phyloP scores from a whole-genome alignment of 64 coral and sea anemone species.

The Trachythela sp. region DNA sequence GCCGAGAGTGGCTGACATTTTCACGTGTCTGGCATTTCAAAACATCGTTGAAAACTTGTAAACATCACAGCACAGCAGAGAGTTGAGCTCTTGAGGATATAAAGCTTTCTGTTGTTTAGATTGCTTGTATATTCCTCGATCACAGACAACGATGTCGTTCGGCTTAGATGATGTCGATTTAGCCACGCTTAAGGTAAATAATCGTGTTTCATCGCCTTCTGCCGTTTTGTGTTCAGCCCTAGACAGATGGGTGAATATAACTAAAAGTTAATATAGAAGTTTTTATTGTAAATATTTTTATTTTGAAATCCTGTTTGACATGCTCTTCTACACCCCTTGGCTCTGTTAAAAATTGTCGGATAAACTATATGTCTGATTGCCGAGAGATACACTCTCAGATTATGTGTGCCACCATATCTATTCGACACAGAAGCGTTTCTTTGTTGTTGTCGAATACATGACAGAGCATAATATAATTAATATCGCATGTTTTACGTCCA shows the following conservation, averaged over 20 bases:
- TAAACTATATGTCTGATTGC: neutral
- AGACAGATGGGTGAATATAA: neutral
- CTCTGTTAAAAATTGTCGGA: neutral
- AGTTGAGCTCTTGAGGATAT: neutral
- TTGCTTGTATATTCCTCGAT: neutral
- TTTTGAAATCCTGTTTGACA: neutral
- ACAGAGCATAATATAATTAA: neutral
- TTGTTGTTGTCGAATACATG: neutral
- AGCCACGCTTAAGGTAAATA: conserved; percentile 74
- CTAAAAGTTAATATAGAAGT: neutral
- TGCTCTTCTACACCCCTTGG: neutral
- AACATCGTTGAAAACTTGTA: neutral
- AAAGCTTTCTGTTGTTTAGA: neutral
- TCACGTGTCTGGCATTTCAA: neutral
- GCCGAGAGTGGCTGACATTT: neutral
- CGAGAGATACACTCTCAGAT: neutral
- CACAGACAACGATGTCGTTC: conserved; percentile 59
- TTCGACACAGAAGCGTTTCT: neutral
- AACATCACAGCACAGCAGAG: neutral
- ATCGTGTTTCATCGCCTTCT: neutral
- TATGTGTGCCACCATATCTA: neutral
- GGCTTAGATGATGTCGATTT: conserved; percentile 97
- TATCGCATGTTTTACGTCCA: neutral
- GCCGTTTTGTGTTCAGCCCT: neutral
- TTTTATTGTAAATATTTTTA: neutral